Evolutionary conservation across 2,888 invertebrate genomes (phyloP).

Genomic region (Sarcophaga rosellei): DNA sequence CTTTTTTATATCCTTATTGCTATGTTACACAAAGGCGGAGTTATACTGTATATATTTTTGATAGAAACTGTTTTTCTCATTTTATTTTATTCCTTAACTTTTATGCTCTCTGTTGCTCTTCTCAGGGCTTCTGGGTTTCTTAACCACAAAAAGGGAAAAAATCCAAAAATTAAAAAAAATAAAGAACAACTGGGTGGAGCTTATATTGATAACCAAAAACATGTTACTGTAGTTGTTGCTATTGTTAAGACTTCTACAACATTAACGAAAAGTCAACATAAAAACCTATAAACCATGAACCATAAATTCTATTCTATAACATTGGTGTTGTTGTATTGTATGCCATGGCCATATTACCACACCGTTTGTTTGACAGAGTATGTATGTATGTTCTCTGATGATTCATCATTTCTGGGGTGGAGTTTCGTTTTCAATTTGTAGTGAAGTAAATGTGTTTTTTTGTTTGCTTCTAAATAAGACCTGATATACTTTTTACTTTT

Average conservation of each 20-base stretch:
- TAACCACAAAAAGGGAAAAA: too few species aligned
- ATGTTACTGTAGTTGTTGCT: constrained; percentile 65
- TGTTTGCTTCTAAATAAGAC: constrained; percentile 8
- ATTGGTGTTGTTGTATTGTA: constrained; percentile 34
- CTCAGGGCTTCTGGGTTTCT: background rate
- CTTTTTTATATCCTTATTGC: constrained; percentile 46
- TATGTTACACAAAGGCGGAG: constrained; percentile 59
- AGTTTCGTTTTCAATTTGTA: constrained; percentile 54
- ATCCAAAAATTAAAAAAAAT: background rate
- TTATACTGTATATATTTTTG: constrained; percentile 26
- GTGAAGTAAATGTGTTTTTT: background rate
- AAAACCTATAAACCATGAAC: background rate
- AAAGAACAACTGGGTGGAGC: constrained; percentile 51
- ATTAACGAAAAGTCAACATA: constrained; percentile 47
- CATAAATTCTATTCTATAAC: background rate
- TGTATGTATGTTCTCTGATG: constrained; percentile 45
- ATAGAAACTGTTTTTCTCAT: constrained; percentile 49
- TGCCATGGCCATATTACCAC: constrained; percentile 28
- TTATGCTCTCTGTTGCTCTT: background rate
- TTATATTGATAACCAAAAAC: constrained; percentile 41
- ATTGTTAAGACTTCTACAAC: constrained; percentile 60
- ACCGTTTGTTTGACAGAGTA: background rate
- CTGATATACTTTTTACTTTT: constrained; percentile 23
- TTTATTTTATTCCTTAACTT: constrained; percentile 27
- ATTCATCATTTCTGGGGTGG: constrained; percentile 71